Base-by-base conservation (phyloP, 2,113 vertebrate species). In the Gallinago jamesoni region DNA sequence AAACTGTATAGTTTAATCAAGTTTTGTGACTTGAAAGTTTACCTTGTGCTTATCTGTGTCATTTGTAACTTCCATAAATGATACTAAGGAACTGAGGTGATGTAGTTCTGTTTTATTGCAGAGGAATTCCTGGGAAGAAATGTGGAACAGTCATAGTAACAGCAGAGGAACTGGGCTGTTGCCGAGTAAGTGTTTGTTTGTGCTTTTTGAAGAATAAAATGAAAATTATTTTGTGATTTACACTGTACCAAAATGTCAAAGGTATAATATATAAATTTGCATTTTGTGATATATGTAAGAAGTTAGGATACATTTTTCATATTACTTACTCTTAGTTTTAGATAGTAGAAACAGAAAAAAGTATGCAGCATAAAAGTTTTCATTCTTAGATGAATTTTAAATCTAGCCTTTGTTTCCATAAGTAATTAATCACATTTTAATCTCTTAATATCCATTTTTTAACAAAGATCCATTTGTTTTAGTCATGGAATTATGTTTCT, bases 111-210 rank as follows among this genome's bases (percentile, higher is more conserved):
- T n/a, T 98, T 94, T 87, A 87, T 92, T 90, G n/a, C 97, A 99
- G 99, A 80, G 99, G 99, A 92, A 99, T 99, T 96, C 98, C 98
- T 63, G 99, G 99, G 60, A 99, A 99, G 97, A 99, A 99, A 89
- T 99, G 99, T 84, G 99, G 99, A 81, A 99, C 97, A 6, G 98
- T 99, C 90, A 99, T 99, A 70, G 98, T 99, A 84, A 99, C 99
- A 94, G 99, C 99, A 14, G 99, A 99, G 95, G 99, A 99, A 79
- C 97, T 99, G 47, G 99, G 98, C 93, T 99, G 99, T 94, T 99
- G 99, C 98, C 98, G 99, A 97, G 99, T 99, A 97, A 99, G 98
- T 97, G 77, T 68, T 30, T 78, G 56, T 66, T 83, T 7, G 33
- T 87, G 31, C 50, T 76, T 91, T 84, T 87, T 90, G 28, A 85